Evolutionary conservation across 2,888 invertebrate genomes (phyloP), one percentile per base, ranked within the genome.

Genomic region (Ichneumoninae sp.): DNA sequence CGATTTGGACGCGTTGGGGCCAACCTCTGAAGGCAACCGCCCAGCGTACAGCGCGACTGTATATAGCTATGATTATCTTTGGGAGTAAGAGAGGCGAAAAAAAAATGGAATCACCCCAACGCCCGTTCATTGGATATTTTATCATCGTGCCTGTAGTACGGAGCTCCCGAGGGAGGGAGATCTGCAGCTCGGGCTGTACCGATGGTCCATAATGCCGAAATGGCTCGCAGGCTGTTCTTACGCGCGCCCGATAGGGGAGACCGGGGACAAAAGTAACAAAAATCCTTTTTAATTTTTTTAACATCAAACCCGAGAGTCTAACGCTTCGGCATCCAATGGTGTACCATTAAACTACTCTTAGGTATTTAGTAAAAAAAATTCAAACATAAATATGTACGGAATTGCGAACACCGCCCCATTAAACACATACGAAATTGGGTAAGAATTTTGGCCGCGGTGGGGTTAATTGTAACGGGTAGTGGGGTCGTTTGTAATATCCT

Each of bases 121-220:
- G 81, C 40, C 75, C 79, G 81, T 86, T 89, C 87, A 86, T 88
- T 91, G 88, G 88, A 88, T 87, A 88, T 90, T 91, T 91, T 90
- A 90, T 91, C 90, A 87, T 86, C 52, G 71, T 78, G 79, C 70
- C 71, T 63, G 33, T 60, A 68, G 85, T 79, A 68, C 78, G 66
- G 16, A 54, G 76, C 57, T 82, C 81, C 44, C 78, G 16, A 65
- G 75, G 81, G 79, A 78, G 26, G 5, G 33, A 40, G 70, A 81
- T 60, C 71, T 71, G 30, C 65, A 70, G 70, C 50, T 47, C 36
- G 47, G 71, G 26, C 57, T 47, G 50, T 75, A 63, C 16, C 33
- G 33, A 63, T 30, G n/a, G 63, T 63, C 30, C 44, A 16, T n/a
- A n/a, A 63, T 63, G 33, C n/a, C 33, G 16, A 63, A 63, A n/a